Evolutionary conservation across 1,140 invertebrate species (phyloP).

Genomic region (Pomacea maculata): DNA sequence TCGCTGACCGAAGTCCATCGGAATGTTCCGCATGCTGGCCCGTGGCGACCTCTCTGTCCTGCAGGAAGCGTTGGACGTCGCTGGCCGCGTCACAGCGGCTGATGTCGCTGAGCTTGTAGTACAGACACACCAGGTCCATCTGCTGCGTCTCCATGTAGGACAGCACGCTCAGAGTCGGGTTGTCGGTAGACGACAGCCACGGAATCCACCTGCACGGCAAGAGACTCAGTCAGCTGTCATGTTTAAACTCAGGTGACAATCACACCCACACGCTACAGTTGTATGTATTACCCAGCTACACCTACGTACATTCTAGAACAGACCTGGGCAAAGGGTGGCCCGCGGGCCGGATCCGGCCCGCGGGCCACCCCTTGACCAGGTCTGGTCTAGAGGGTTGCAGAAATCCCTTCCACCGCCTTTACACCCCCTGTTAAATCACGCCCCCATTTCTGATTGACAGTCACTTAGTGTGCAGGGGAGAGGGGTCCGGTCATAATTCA

Average conservation of each 20-base stretch:
- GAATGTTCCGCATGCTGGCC: neutral
- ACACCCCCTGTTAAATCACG: neutral
- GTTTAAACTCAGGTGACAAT: neutral
- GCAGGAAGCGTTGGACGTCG: slow-evolving; percentile 7
- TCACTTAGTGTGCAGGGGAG: too few relatives aligned
- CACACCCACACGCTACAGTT: neutral
- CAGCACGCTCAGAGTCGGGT: slow-evolving; percentile 24
- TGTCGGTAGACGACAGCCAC: slow-evolving; percentile 1
- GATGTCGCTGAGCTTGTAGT: slow-evolving; percentile 8
- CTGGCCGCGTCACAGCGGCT: slow-evolving; percentile 15
- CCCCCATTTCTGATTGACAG: neutral
- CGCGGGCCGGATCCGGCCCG: too few relatives aligned
- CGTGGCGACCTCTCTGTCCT: neutral
- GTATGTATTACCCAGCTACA: neutral
- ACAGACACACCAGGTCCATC: slow-evolving; percentile 7
- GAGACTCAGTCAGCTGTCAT: neutral
- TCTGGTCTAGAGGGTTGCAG: too few relatives aligned
- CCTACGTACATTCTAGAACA: neutral
- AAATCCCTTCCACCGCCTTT: neutral
- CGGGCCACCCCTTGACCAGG: too few relatives aligned
- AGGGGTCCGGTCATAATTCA: neutral
- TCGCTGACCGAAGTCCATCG: neutral
- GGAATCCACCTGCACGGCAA: slow-evolving; percentile 11
- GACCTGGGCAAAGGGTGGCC: too few relatives aligned
- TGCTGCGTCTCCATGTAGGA: slow-evolving; percentile 12